Evolutionary conservation across 2,888 invertebrate species (phyloP).

Genomic region (Phorcus lineatus): DNA sequence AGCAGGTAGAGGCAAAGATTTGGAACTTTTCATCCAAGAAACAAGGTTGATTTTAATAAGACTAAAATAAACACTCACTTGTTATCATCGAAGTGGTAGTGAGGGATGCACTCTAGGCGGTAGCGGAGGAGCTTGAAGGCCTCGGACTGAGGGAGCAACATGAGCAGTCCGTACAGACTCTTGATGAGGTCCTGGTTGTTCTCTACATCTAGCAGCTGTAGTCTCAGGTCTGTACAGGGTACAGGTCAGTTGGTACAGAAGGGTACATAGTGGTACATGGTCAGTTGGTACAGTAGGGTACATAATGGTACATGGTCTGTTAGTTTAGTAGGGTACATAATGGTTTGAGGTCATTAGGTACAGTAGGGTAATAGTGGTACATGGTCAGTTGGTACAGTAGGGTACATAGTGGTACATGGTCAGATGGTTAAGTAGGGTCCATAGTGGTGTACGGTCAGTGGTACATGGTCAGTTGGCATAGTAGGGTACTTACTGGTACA

Average conservation of each 20-base stretch:
- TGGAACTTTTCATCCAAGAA: too few species aligned
- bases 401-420: not conserved
- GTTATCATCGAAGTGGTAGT: slow-evolving; percentile 76
- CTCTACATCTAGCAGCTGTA: slow-evolving; percentile 88
- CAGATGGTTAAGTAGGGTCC: too few species aligned
- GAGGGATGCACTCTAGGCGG: slow-evolving; percentile 87
- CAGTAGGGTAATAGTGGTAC: not conserved
- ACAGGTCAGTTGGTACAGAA: not conserved
- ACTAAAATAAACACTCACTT: not conserved
- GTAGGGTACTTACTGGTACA: not conserved
- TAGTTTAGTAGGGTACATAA: too few species aligned
- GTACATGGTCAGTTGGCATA: too few species aligned
- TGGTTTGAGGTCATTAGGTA: too few species aligned
- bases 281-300: not conserved
- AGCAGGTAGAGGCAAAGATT: too few species aligned
- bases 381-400: not conserved
- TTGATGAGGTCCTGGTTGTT: slow-evolving; percentile 86
- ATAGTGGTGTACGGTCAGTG: too few species aligned
- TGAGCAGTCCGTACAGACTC: slow-evolving; percentile 94
- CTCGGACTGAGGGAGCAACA: slow-evolving; percentile 97
- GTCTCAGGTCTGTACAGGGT: slow-evolving; percentile 86
- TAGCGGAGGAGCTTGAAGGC: slow-evolving; percentile 91
- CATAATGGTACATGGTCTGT: not conserved
- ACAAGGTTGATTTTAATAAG: too few species aligned
- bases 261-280: not conserved